Conservation (phyloP, 2,888 invertebrate genomes). For the Microctonus hyperodae region DNA sequence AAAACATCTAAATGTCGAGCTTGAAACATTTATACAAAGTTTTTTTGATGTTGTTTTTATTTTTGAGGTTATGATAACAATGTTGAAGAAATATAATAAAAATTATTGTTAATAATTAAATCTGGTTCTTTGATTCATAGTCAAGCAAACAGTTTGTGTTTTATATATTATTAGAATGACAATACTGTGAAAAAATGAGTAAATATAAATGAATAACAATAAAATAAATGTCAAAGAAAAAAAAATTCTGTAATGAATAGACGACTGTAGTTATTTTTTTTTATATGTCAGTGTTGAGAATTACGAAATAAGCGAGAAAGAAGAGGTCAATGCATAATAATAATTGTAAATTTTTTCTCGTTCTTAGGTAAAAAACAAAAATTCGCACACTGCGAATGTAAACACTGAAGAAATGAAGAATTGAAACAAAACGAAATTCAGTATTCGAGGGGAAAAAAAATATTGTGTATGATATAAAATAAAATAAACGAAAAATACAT, state of each 20-base stretch:
- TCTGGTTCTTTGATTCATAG: background rate
- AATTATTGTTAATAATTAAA: background rate
- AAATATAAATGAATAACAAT: background rate
- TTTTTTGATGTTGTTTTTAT: too few relatives aligned
- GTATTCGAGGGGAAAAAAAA: too few relatives aligned
- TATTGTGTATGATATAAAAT: background rate
- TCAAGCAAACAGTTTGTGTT: background rate
- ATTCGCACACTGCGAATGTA: background rate
- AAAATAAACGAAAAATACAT: background rate
- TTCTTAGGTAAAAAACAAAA: slow-evolving; percentile 6
- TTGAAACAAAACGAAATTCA: too few relatives aligned
- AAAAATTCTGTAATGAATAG: background rate
- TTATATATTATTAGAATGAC: background rate
- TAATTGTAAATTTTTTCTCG: slow-evolving; percentile 21
- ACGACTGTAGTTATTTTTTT: background rate
- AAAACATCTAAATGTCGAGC: slow-evolving; percentile 7
- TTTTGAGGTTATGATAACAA: background rate
- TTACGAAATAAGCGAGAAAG: background rate
- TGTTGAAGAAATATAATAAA: background rate
- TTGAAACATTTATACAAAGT: too few relatives aligned
- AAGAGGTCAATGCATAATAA: slow-evolving; percentile 25
- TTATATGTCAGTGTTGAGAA: background rate
- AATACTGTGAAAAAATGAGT: background rate
- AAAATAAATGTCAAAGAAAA: background rate
- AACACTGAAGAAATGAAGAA: background rate